phyloP scores from a whole-genome alignment of 2,888 invertebrate species.

The Acleris sparsana region DNA sequence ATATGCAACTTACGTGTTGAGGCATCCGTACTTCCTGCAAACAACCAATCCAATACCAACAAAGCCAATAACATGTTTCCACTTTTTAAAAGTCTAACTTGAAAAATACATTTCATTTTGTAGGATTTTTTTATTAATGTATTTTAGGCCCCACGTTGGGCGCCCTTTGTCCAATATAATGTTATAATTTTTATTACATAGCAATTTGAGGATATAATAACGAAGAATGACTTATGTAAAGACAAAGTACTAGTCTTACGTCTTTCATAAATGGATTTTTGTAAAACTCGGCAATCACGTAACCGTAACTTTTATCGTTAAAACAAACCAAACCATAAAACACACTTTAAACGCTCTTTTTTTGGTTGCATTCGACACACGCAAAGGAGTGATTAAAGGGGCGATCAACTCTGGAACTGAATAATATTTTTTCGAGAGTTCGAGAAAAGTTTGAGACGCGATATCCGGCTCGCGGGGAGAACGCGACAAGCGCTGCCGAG shows the following conservation, averaged over 20 bases:
- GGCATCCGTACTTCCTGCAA: slow-evolving; percentile 67
- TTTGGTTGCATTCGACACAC: slow-evolving; percentile 70
- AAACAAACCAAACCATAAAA: slow-evolving; percentile 57
- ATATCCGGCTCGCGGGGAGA: slow-evolving; percentile 41
- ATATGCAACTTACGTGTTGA: slow-evolving; percentile 65
- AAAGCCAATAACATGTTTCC: slow-evolving; percentile 64
- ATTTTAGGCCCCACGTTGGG: slow-evolving; percentile 49
- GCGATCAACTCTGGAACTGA: slow-evolving; percentile 58
- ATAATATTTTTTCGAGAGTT: slow-evolving; percentile 66
- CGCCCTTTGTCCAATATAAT: slow-evolving; percentile 43
- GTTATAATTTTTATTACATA: background rate
- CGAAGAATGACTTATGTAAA: background rate
- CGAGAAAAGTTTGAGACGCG: slow-evolving; percentile 76
- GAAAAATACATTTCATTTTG: slow-evolving; percentile 50
- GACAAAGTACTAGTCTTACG: background rate
- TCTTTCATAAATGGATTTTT: slow-evolving; percentile 5
- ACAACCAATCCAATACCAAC: slow-evolving; percentile 71
- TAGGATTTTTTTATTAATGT: background rate
- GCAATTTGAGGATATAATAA: background rate
- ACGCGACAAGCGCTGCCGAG: slow-evolving; percentile 56
- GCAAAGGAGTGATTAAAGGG: slow-evolving; percentile 74
- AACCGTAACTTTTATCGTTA: slow-evolving; percentile 38
- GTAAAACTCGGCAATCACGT: slow-evolving; percentile 21
- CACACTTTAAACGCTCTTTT: slow-evolving; percentile 57
- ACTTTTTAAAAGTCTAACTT: slow-evolving; percentile 54